Evolutionary conservation across 2,797 vertebrate species (phyloP), one percentile per base, ranked within the genome.

Genomic region (Mycteria americana): DNA sequence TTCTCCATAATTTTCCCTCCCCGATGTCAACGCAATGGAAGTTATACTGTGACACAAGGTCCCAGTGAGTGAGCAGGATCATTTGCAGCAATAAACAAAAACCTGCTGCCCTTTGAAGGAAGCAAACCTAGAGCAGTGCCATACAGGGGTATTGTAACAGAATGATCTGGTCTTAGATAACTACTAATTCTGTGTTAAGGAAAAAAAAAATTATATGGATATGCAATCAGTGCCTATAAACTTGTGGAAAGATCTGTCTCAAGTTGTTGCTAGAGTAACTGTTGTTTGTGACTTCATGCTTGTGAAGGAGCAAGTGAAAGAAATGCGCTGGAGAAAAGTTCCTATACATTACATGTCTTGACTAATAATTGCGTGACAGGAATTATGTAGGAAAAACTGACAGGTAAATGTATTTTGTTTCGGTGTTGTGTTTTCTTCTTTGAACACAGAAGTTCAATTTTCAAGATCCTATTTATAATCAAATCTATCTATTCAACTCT

Each of bases 361-460:
- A 93, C 80, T 96, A 94, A 94, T 78, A 93, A 94, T 30, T 91
- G 76, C 10, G 7, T 93, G 64, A 93, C 92, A 97, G 53, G 39
- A 97, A 88, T 93, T 94, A 94, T 41, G 62, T 24, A 95, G 88
- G 74, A 97, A 96, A 88, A 95, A 94, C 69, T 94, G 94, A 93
- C 84, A 95, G 70, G 65, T 81, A 96, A 88, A 95, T 82, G 63
- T 78, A 89, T 65, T 96, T 95, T 96, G 87, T 96, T 97, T 95
- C 76, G 8, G 33, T 82, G 59, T 89, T 90, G 31, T 91, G 80
- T 88, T 95, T 97, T 94, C 86, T 84, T 96, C 67, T 95, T 72
- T 88, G 50, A 96, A 95, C 79, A 91, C 56, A 83, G 27, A 96
- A 94, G 88, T 95, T 96, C 83, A 91, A 68, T 94, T 96, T 97